Evolutionary conservation across 2,797 vertebrate genomes (phyloP).

Genomic region (Rhinogobio ventralis): DNA sequence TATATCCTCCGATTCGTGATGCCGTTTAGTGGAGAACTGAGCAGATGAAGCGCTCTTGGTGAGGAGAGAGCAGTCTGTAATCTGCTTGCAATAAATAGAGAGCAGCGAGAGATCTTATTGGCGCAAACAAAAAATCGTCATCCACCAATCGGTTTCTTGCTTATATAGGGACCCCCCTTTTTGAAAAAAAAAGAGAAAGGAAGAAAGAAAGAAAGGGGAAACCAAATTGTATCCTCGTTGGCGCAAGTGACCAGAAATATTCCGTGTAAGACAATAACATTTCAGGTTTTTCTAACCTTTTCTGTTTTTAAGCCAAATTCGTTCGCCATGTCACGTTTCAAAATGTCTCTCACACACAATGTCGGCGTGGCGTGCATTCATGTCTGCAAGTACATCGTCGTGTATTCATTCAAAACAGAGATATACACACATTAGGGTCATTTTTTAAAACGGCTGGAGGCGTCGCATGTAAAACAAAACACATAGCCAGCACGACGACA

Average conservation of each 20-base stretch:
- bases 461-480: constrained; percentile 44
- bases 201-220: constrained; percentile 65
- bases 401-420: constrained; percentile 36
- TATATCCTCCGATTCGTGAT: constrained; percentile 71
- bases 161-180: constrained; percentile 87
- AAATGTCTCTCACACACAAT: constrained; percentile 20
- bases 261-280: constrained; percentile 50
- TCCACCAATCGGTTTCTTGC: constrained; percentile 89
- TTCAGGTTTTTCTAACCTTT: not conserved
- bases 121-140: constrained; percentile 92
- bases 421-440: constrained; percentile 9
- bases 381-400: constrained; percentile 33
- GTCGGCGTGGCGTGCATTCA: constrained; percentile 29
- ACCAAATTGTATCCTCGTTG: constrained; percentile 77
- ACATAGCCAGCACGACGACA: constrained; percentile 62
- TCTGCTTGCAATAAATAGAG: constrained; percentile 99
- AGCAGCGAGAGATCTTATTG: constrained; percentile 88
- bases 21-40: constrained; percentile 72
- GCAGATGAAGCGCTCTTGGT: constrained; percentile 89
- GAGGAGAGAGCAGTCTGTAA: constrained; percentile 95
- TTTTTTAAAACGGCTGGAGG: constrained; percentile 8
- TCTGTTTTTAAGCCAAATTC: constrained; percentile 27
- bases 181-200: constrained; percentile 66
- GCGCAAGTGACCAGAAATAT: constrained; percentile 69
- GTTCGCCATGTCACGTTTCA: constrained; percentile 39